A percentile compares a stretch with the other conserved stretches of the same genome.
phyloP scores from a whole-genome alignment of 2,888 invertebrate genomes.

The Caenorhabditis zanzibari region DNA sequence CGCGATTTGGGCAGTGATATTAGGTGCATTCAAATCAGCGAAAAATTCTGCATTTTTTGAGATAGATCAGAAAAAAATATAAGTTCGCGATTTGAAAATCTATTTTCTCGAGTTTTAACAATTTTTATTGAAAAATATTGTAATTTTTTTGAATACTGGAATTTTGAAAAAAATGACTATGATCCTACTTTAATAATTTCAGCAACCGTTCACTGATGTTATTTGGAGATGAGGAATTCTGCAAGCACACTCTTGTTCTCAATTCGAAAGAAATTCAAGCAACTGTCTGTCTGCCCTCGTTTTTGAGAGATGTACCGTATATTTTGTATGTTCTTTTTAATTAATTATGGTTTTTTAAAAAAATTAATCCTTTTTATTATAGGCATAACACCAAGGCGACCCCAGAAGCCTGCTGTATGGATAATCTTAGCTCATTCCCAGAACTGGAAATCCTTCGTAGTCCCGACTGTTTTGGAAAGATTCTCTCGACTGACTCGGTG shows the following conservation, averaged over 20 bases:
- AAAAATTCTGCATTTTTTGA: too few species aligned
- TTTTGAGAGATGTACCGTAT: neutral
- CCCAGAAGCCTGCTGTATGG: neutral
- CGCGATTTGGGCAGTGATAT: too few species aligned
- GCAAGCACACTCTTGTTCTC: constrained; percentile 9
- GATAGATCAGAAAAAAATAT: too few species aligned
- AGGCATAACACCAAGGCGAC: neutral
- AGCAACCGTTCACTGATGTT: neutral
- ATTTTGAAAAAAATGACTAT: neutral
- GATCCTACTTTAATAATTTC: neutral
- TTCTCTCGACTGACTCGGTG: neutral
- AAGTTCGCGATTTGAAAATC: too few species aligned
- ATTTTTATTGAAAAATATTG: too few species aligned
- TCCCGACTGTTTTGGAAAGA: constrained; percentile 21
- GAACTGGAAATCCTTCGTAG: neutral
- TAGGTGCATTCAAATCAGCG: too few species aligned
- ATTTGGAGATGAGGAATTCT: neutral
- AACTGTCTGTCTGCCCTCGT: neutral
- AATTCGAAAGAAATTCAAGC: neutral
- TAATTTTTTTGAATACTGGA: too few species aligned
- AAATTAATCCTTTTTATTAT: too few species aligned
- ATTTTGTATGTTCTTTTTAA: neutral
- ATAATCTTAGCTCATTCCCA: neutral
- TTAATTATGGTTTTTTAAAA: neutral
- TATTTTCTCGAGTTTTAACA: too few species aligned